These are phyloP conservation scores for Entelurus aequoreus DNA, from an alignment of 2,113 vertebrate species.

Conservation along the genomic window DNA sequence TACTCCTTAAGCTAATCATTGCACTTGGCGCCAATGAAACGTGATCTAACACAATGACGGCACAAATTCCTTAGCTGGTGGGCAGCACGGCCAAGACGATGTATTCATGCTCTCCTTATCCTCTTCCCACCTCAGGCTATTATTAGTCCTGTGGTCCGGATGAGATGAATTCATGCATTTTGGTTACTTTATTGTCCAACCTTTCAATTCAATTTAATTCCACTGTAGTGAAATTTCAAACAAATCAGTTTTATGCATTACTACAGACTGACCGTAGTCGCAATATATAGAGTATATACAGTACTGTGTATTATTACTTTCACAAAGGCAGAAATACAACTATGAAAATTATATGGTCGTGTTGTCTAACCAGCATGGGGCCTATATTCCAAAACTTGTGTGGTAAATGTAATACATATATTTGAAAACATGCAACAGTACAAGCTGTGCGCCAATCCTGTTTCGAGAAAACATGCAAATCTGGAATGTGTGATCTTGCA, in stretches of 20 bases:
- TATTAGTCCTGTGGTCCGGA: conserved; percentile 60
- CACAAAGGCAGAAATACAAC: too few species aligned
- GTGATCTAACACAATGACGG: conserved; percentile 43
- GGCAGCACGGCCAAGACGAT: conserved; percentile 39
- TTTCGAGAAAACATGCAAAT: neutral
- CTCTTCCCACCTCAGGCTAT: conserved; percentile 32
- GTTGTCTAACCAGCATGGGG: neutral
- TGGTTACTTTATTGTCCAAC: conserved; percentile 53
- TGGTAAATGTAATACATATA: neutral
- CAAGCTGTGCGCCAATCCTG: conserved; percentile 5
- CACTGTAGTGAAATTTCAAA: conserved; percentile 45
- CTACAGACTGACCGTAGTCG: too few species aligned
- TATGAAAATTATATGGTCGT: too few species aligned
- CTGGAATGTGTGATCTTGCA: neutral
- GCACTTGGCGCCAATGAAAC: conserved; percentile 20
- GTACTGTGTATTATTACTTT: too few species aligned
- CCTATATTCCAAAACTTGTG: neutral
- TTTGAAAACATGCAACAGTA: too few species aligned
- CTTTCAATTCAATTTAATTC: conserved; percentile 51
- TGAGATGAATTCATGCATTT: conserved; percentile 57
- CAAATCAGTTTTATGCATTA: too few species aligned
- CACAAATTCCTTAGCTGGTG: conserved; percentile 47
- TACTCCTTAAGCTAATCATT: conserved; percentile 36
- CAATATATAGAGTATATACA: too few species aligned
- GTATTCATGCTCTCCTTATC: conserved; percentile 50